Percentiles rank a stretch among this genome's conserved stretches.
Evolutionary conservation across 2,797 vertebrate species (phyloP).

Genomic region (Lophotriccus pileatus): DNA sequence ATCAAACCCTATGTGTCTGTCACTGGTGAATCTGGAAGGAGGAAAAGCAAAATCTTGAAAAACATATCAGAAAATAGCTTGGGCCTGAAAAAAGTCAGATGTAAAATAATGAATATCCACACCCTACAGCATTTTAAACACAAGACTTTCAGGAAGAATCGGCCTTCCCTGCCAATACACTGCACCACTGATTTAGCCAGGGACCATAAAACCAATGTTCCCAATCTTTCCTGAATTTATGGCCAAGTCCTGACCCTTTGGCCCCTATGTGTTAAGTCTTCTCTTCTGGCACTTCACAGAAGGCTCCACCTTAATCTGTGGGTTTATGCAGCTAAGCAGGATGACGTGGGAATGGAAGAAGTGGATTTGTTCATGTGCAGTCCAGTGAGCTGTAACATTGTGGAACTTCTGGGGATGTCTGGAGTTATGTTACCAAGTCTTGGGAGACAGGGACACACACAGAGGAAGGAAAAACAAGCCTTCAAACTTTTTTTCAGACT

Average conservation of each 20-base stretch:
- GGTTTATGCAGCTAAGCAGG: not conserved
- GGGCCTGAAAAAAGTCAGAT: not conserved
- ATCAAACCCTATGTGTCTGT: not conserved
- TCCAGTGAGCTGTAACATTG: not conserved
- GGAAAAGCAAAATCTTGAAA: not conserved
- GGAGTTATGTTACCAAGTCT: not conserved
- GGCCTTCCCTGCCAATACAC: not conserved
- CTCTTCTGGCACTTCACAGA: not conserved
- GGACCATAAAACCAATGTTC: not conserved
- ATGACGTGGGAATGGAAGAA: fast-evolving
- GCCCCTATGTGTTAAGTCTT: not conserved
- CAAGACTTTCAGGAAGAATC: not conserved
- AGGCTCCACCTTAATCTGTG: not conserved
- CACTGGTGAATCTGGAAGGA: not conserved
- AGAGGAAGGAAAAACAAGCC: not conserved
- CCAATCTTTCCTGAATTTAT: not conserved
- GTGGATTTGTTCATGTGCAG: not conserved
- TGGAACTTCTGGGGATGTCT: not conserved
- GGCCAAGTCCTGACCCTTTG: not conserved
- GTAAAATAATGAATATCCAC: not conserved
- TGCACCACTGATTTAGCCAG: not conserved
- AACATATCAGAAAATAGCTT: too few species aligned
- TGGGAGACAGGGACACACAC: not conserved
- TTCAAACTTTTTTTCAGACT: not conserved
- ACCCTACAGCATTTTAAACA: not conserved